Conservation (phyloP, 2,888 invertebrate genomes). For the Pyrrhosoma nymphula region DNA sequence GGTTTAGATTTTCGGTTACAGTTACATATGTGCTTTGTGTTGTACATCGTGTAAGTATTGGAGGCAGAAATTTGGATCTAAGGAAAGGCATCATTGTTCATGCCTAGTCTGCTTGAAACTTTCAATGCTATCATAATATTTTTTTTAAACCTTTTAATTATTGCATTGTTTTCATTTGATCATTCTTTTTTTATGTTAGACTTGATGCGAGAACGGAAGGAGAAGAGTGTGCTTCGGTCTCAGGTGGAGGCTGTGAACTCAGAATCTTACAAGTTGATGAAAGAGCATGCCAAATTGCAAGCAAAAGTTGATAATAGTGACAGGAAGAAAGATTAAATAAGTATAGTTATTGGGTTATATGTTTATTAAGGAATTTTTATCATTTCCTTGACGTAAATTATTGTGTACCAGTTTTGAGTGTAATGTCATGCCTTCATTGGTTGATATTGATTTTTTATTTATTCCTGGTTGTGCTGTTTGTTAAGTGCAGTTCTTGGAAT, state of each 20-base stretch:
- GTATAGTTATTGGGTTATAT: not conserved
- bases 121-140: no score
- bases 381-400: not conserved
- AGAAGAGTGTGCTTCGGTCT: constrained; percentile 92
- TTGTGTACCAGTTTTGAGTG: not conserved
- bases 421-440: not conserved
- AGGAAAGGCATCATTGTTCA: no score
- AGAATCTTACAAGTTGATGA: constrained; percentile 95
- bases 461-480: not conserved
- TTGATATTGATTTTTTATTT: not conserved
- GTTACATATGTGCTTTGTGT: no score
- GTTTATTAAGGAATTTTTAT: not conserved
- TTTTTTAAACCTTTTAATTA: no score
- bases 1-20: no score
- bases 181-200: constrained; percentile 1
- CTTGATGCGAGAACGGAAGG: constrained; percentile 70
- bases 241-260: constrained; percentile 93
- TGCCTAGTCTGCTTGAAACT: no score
- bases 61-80: no score
- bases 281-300: constrained; percentile 90
- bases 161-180: not conserved
- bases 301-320: constrained; percentile 74
- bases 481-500: not conserved
- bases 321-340: constrained; percentile 76
- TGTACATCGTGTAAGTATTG: no score